Conservation (phyloP, 2,113 vertebrate genomes). For the Prunella fulvescens region DNA sequence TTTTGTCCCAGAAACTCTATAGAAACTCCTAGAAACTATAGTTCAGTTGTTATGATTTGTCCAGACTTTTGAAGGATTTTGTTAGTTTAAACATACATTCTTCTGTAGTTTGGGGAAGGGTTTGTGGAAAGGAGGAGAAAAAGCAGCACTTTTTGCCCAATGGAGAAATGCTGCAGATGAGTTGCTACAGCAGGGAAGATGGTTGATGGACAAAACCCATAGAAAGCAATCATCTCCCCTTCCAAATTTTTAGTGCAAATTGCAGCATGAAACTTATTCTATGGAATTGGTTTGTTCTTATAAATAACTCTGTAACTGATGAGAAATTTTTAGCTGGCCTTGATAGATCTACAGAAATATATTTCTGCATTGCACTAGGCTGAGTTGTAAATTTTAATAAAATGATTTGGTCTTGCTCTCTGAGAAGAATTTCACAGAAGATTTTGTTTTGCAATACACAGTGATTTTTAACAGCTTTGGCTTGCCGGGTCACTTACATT, state of each 20-base stretch:
- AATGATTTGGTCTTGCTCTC: neutral
- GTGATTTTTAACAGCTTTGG: neutral
- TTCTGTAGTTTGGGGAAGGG: neutral
- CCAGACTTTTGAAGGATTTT: neutral
- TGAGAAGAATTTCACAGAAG: neutral
- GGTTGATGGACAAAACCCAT: neutral
- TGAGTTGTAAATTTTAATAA: neutral
- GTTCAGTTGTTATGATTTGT: neutral
- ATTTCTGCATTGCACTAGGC: neutral
- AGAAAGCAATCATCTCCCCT: neutral
- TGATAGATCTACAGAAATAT: neutral
- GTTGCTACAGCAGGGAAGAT: neutral
- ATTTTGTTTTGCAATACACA: neutral
- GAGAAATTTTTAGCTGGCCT: neutral
- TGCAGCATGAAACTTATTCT: neutral
- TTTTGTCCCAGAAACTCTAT: neutral
- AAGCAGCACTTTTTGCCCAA: accelerated
- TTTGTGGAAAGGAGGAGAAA: neutral
- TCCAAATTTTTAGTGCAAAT: neutral
- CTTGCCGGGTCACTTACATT: neutral
- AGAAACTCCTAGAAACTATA: too few species aligned
- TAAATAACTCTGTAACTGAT: neutral
- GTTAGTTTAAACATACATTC: neutral
- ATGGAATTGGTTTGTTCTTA: neutral
- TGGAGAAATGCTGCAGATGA: neutral